Percentiles rank a stretch among this genome's conserved stretches.
phyloP scores from a whole-genome alignment of 2,888 invertebrate genomes.

The Tethea ocularis region DNA sequence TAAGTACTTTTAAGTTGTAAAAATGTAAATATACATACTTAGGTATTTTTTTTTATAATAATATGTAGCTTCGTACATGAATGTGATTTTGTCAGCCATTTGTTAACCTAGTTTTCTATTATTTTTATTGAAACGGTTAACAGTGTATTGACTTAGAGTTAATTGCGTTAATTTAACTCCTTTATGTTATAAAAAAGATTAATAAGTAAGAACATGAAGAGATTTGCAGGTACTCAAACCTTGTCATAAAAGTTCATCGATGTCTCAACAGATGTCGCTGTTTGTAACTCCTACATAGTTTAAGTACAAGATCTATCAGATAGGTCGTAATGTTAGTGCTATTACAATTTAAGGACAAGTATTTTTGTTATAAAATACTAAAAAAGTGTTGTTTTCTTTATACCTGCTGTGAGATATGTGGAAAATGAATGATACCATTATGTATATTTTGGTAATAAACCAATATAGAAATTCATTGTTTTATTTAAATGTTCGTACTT shows the following conservation, averaged over 20 bases:
- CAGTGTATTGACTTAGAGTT: background rate
- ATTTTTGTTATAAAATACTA: background rate
- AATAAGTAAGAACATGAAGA: too few relatives aligned
- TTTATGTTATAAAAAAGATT: too few relatives aligned
- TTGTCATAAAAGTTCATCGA: background rate
- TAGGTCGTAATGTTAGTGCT: background rate
- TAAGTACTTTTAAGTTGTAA: background rate
- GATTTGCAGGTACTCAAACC: background rate
- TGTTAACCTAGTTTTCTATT: too few relatives aligned
- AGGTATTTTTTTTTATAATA: background rate
- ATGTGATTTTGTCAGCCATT: too few relatives aligned
- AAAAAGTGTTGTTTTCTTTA: conserved; percentile 6
- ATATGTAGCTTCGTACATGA: background rate
- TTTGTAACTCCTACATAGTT: background rate
- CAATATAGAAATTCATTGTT: background rate
- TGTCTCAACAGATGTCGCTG: background rate
- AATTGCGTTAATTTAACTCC: too few relatives aligned
- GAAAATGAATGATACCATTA: background rate
- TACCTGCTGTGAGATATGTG: background rate
- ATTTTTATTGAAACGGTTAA: too few relatives aligned
- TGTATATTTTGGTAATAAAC: background rate
- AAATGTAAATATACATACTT: background rate
- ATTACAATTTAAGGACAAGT: background rate
- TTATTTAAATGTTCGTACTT: background rate
- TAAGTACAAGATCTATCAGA: background rate